Percentiles rank a stretch among this genome's conserved stretches.
phyloP scores from a whole-genome alignment of 2,113 vertebrate genomes.

The Suricata suricatta region DNA sequence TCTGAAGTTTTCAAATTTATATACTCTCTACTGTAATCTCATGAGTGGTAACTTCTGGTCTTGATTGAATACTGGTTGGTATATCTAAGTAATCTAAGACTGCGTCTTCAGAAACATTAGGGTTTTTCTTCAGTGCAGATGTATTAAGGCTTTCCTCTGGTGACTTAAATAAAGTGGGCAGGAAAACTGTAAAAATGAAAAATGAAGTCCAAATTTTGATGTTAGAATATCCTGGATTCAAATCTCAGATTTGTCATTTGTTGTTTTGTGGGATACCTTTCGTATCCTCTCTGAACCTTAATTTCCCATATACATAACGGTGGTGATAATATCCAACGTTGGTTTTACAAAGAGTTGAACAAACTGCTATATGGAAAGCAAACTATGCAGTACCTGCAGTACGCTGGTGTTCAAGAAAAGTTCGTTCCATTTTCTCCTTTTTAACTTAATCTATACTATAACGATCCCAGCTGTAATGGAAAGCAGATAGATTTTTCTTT shows the following conservation, averaged over 20 bases:
- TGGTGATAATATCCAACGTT: background rate
- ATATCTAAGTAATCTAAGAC: background rate
- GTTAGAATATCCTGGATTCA: background rate
- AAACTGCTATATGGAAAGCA: background rate
- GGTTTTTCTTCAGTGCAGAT: background rate
- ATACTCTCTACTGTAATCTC: background rate
- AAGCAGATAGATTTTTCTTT: background rate
- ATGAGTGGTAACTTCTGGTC: background rate
- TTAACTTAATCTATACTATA: background rate
- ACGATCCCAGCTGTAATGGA: background rate
- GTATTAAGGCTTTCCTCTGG: background rate
- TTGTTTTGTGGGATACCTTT: background rate
- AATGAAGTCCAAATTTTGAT: background rate
- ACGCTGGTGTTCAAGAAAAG: background rate
- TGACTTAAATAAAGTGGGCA: constrained; percentile 8
- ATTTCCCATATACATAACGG: background rate
- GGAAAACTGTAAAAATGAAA: background rate
- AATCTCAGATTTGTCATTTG: constrained; percentile 10
- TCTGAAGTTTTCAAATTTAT: background rate
- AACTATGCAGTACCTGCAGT: background rate
- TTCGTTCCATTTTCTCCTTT: background rate
- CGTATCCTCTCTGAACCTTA: background rate
- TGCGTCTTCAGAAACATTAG: background rate
- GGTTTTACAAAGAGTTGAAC: background rate
- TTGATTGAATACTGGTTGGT: background rate